Evolutionary conservation across 2,888 invertebrate genomes (phyloP).

Genomic region (Nomada fabriciana): DNA sequence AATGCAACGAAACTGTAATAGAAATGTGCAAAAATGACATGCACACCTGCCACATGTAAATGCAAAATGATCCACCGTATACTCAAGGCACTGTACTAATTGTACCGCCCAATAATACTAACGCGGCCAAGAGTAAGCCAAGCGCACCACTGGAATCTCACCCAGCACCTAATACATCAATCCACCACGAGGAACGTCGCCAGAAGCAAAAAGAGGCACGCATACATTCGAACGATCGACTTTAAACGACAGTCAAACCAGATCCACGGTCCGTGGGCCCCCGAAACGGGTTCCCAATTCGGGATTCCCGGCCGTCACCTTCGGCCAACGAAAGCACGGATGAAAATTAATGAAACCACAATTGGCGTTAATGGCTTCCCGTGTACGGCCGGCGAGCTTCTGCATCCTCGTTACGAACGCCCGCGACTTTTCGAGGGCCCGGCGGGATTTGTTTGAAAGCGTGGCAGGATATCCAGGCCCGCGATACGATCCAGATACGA

Average conservation of each 20-base stretch:
- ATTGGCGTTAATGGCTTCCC: slow-evolving; percentile 77
- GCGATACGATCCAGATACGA: slow-evolving; percentile 58
- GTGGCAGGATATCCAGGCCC: slow-evolving; percentile 13
- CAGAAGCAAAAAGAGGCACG: slow-evolving; percentile 5
- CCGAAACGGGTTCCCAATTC: slow-evolving; percentile 21
- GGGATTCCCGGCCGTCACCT: slow-evolving; percentile 64
- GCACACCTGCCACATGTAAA: too few species aligned
- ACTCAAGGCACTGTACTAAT: too few species aligned
- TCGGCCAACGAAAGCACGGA: slow-evolving; percentile 68
- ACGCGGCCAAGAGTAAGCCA: slow-evolving; percentile 2
- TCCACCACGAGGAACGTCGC: slow-evolving; percentile 17
- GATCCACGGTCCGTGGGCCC: slow-evolving; percentile 4
- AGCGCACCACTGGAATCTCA: background rate
- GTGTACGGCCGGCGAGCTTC: slow-evolving; percentile 62
- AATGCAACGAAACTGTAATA: too few species aligned
- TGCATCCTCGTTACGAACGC: slow-evolving; percentile 71
- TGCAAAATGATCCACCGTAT: too few species aligned
- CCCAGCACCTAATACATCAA: slow-evolving; percentile 38
- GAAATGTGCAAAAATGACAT: too few species aligned
- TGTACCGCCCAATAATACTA: slow-evolving; percentile 22
- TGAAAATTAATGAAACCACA: slow-evolving; percentile 78
- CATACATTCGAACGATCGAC: slow-evolving; percentile 19
- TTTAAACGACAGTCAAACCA: slow-evolving; percentile 11
- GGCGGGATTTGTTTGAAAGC: slow-evolving; percentile 51
- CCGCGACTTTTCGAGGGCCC: slow-evolving; percentile 54